Base-by-base conservation (phyloP, 2,888 invertebrate species). In the Dromius quadrimaculatus region DNA sequence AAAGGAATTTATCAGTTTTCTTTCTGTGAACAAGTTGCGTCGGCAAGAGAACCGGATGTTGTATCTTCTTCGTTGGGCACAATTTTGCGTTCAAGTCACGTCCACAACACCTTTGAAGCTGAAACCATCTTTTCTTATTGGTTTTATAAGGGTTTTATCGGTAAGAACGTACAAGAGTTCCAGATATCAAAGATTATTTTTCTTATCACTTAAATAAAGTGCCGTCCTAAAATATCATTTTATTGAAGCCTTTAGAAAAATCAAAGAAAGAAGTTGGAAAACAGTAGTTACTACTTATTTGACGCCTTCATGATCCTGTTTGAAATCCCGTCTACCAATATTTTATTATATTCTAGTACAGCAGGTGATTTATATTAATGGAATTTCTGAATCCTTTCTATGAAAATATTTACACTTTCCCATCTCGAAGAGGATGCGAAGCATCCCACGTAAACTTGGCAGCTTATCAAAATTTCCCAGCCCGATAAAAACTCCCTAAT, bases 21-120 rank as follows among this genome's bases (percentile, higher is more conserved):
- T 66, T 66, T 66, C 57, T 23, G 66, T 66, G 57, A 66, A 57
- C 66, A 57, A 57, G 66, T 66, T 57, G 66, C 66, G 66, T 66
- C 41, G 38, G 23, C 13, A 22, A 66, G 66, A 66, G 54, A 66
- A 57, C 57, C 15, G 34, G 20, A 17, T 17, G 2, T 13, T 19
- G 28, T 28, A 20, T 23, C 22, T 23, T 11, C n/a, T 36, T n/a
- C 36, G 36, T 11, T 3, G 36, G 36, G 20, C 20, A 41, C 66
- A 66, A 66, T 66, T 66, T 57, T 41, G 38, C 22, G 23, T 41
- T 57, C 54, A 19, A 5, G 41, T 54, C 66, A 66, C 66, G 54
- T 57, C 13, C 13, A 8, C 2, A 22, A 5, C 45, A 1, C 15
- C 13, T 28, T 13, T 15, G 6, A 57, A 28, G 15, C 15, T 41